Conservation (phyloP, 2,888 invertebrate genomes). For the Heliconius ismenius region DNA sequence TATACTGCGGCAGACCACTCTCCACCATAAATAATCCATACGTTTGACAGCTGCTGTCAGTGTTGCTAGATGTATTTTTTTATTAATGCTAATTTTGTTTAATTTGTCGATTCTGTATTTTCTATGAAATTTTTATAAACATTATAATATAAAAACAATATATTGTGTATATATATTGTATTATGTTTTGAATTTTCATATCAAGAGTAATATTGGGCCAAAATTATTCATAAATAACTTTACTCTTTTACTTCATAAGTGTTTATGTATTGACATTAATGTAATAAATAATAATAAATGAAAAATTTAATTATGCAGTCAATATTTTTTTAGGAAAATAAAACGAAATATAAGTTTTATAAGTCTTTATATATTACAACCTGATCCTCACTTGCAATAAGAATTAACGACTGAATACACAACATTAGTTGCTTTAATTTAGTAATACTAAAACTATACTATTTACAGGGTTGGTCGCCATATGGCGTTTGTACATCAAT, state of each 20-base stretch:
- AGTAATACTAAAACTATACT: constrained; percentile 77
- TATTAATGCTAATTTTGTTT: background rate
- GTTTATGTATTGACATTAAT: no score
- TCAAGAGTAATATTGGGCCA: background rate
- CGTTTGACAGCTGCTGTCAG: constrained; percentile 59
- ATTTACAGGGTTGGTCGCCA: constrained; percentile 71
- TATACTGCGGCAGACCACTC: constrained; percentile 60
- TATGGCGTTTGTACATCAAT: constrained; percentile 58
- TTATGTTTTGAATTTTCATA: background rate
- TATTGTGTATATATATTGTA: no score
- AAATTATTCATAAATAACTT: background rate
- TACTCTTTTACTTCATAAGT: background rate
- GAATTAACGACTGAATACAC: constrained; percentile 70
- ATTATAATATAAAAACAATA: background rate
- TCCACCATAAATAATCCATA: constrained; percentile 72
- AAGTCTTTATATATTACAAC: constrained; percentile 77
- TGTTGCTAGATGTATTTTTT: constrained; percentile 51
- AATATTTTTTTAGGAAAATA: background rate
- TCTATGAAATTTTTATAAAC: background rate
- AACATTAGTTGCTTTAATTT: constrained; percentile 75
- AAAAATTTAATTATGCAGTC: no score
- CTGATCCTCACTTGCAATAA: constrained; percentile 76
- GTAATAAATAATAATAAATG: no score
- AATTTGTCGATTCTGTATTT: background rate
- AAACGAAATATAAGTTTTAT: constrained; percentile 48